phyloP scores from a whole-genome alignment of 1,140 invertebrate species.

The Megalopta genalis region DNA sequence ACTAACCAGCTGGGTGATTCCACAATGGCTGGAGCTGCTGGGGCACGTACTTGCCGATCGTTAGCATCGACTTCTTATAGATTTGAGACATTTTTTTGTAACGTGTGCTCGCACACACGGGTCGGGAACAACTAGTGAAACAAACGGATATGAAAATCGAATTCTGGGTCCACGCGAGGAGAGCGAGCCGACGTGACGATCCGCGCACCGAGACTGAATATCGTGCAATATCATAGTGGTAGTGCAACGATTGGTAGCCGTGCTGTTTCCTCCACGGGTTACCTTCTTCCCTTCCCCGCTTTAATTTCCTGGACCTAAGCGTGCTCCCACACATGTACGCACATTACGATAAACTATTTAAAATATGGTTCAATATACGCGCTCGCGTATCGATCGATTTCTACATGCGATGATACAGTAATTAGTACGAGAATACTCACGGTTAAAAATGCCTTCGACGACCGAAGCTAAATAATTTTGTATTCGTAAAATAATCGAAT shows the following conservation, averaged over 20 bases:
- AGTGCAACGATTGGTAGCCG: slow-evolving; percentile 67
- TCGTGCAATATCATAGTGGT: slow-evolving; percentile 20
- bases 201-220: slow-evolving; percentile 64
- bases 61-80: slow-evolving; percentile 85
- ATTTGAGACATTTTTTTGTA: slow-evolving; percentile 76
- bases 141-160: not conserved
- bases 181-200: no score
- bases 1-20: slow-evolving; percentile 94
- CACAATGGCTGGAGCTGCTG: slow-evolving; percentile 90
- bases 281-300: slow-evolving; percentile 44
- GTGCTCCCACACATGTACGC: not conserved
- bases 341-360: slow-evolving; percentile 6
- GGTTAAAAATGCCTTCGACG: not conserved
- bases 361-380: not conserved
- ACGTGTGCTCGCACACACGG: slow-evolving; percentile 15
- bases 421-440: not conserved
- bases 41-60: slow-evolving; percentile 89
- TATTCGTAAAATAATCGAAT: not conserved
- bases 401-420: not conserved
- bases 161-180: not conserved
- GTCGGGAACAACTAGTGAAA: not conserved
- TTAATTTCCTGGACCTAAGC: slow-evolving; percentile 27
- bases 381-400: not conserved
- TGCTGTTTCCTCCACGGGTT: slow-evolving; percentile 48
- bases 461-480: not conserved